phyloP scores from a whole-genome alignment of 2,113 vertebrate genomes.

The Oncorhynchus kisutch region DNA sequence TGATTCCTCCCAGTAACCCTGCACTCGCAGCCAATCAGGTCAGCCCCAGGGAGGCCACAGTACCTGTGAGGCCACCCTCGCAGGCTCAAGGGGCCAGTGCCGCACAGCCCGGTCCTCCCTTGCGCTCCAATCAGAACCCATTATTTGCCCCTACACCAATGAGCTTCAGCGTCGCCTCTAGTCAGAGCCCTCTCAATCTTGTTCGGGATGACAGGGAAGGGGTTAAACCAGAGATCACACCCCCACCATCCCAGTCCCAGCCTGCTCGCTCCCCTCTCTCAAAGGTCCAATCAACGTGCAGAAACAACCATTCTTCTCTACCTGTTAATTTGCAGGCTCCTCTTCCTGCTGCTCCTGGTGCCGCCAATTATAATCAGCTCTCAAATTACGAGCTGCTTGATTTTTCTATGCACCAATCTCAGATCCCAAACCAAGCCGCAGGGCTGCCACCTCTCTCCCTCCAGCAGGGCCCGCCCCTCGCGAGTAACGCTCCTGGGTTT shows the following conservation, averaged over 20 bases:
- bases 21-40: constrained; percentile 66
- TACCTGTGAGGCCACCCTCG: constrained; percentile 42
- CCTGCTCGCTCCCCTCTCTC: constrained; percentile 54
- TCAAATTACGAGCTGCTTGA: constrained; percentile 81
- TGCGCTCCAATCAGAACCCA: constrained; percentile 63
- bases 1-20: constrained; percentile 75
- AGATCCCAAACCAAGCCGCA: constrained; percentile 62
- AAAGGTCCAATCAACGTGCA: constrained; percentile 54
- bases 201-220: constrained; percentile 69
- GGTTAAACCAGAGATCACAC: constrained; percentile 47
- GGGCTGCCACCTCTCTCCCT: constrained; percentile 49
- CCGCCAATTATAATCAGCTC: constrained; percentile 64
- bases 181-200: constrained; percentile 74
- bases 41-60: constrained; percentile 67
- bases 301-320: constrained; percentile 52
- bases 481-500: constrained; percentile 77
- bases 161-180: constrained; percentile 51
- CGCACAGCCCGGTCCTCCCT: constrained; percentile 48
- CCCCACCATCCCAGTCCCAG: constrained; percentile 55
- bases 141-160: constrained; percentile 59
- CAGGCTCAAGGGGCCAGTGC: constrained; percentile 55
- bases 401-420: constrained; percentile 78
- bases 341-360: constrained; percentile 19
- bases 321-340: constrained; percentile 61
- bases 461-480: constrained; percentile 55